Conservation (phyloP, 2,888 invertebrate species). For the Campoplex nolae region DNA sequence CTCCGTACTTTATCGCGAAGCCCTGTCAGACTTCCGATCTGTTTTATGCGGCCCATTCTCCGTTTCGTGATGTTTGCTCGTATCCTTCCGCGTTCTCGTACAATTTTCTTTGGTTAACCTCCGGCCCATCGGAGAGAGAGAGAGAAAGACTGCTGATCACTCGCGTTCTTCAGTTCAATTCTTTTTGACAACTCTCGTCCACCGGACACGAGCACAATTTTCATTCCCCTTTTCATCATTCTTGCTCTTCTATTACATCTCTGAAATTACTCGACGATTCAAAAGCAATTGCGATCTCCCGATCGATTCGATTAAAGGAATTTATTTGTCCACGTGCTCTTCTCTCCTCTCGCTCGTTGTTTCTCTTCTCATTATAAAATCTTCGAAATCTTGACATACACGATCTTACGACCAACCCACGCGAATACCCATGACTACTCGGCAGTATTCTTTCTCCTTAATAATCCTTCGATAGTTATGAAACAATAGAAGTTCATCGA, state of each 20-base stretch:
- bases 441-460: background rate
- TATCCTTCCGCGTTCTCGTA: slow-evolving; percentile 56
- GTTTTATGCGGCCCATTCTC: slow-evolving; percentile 8
- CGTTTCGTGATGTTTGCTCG: slow-evolving; percentile 30
- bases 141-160: background rate
- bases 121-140: slow-evolving; percentile 6
- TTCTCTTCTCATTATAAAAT: background rate
- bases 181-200: background rate
- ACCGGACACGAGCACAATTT: background rate
- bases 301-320: background rate
- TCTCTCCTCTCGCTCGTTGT: background rate
- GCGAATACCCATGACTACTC: background rate
- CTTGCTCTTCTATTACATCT: too few species aligned
- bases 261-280: too few species aligned
- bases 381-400: background rate
- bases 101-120: slow-evolving; percentile 56
- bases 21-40: slow-evolving; percentile 4
- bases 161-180: slow-evolving; percentile 38
- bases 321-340: background rate
- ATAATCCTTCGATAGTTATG: background rate
- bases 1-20: background rate
- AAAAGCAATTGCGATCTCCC: background rate
- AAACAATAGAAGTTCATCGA: slow-evolving; percentile 58
- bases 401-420: background rate
- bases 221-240: background rate